Evolutionary conservation across 2,113 vertebrate genomes (phyloP), one percentile per base, ranked within the genome.

Genomic region (Eleginops maclovinus): DNA sequence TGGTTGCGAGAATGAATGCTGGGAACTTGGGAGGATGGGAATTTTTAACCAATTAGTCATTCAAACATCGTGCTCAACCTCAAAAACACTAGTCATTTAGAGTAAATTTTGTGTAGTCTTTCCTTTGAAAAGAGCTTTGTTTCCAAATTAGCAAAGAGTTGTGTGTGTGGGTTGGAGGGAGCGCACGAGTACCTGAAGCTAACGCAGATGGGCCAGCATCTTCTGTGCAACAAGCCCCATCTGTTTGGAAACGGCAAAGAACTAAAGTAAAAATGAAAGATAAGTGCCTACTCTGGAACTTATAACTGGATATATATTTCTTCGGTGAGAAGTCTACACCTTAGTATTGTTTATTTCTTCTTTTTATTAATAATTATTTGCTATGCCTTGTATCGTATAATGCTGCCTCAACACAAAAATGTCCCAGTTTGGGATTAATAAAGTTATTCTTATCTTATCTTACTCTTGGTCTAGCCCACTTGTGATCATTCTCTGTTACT

Each of bases 1-100:
- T 62, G 65, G 41, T 36, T 84, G 59, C 53, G 74, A 81, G 70
- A 67, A 72, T 69, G 66, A 79, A 74, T 46, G 24, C 24, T 63
- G 49, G n/a, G 59, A 73, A 85, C 15, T 22, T n/a, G n/a, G n/a
- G 22, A 40, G 4, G 43, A 26, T 13, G 31, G 10, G 53, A 46
- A 40, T 53, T 44, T 66, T 54, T 24, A 70, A 71, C 21, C 11
- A 59, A 49, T 22, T 41, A 55, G 46, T 81, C 50, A 58, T 72
- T 79, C 69, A 68, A 68, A 67, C 12, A 59, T 31, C 9, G 21
- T 43, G 24, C 50, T 69, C 17, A 12, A 47, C 47, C 53, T 72
- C 36, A 75, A 72, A 81, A 63, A 70, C 22, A 17, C 17, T 13
- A 9, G 22, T 31, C 14, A 12, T 67, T 50, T 31, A 50, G 59